Evolutionary conservation across 2,113 vertebrate species (phyloP).

Genomic region (Galemys pyrenaicus): DNA sequence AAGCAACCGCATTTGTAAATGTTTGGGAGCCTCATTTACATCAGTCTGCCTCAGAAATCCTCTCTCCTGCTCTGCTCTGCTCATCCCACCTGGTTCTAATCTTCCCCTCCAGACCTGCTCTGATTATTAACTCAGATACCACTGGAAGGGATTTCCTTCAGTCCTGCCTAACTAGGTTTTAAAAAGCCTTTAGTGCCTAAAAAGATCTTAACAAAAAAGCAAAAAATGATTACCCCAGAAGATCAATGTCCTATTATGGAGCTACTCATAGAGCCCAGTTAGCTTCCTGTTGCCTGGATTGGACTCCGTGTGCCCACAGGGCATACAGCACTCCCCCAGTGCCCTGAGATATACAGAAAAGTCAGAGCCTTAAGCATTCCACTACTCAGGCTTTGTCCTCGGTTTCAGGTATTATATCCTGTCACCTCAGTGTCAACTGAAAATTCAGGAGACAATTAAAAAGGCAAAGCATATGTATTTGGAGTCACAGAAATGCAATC

Average conservation of each 20-base stretch:
- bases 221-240: slow-evolving; percentile 25
- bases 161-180: background rate
- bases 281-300: slow-evolving; percentile 20
- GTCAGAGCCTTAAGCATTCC: background rate
- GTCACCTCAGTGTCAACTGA: background rate
- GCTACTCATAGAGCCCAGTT: background rate
- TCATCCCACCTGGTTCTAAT: background rate
- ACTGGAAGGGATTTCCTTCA: background rate
- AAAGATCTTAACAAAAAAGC: background rate
- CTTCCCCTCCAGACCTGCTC: background rate
- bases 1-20: background rate
- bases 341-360: background rate
- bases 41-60: background rate
- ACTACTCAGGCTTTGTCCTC: background rate
- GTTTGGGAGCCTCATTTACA: background rate
- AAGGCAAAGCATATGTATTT: background rate
- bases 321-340: background rate
- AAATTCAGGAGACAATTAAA: background rate
- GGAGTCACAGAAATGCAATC: background rate
- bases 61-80: background rate
- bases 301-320: background rate
- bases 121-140: background rate
- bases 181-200: slow-evolving; percentile 28
- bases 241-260: background rate
- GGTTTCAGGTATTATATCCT: background rate